Conservation (phyloP, 1,140 invertebrate species). For the Heliconius melpomene region DNA sequence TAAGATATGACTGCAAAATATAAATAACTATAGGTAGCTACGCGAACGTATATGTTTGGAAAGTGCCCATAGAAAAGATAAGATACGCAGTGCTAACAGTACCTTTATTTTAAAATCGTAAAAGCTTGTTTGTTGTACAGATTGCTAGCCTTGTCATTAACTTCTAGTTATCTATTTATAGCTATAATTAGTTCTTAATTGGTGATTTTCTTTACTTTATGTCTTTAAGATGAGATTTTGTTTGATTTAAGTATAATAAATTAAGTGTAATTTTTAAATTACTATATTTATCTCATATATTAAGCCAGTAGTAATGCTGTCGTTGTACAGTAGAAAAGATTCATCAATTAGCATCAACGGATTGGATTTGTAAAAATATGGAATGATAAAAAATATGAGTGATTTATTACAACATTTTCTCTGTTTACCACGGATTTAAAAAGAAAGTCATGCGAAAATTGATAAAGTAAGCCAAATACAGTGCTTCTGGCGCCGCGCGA, state of each 20-base stretch:
- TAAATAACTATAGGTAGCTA: not conserved
- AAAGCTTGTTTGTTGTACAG: conserved; percentile 11
- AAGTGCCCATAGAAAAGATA: not conserved
- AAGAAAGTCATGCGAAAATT: not conserved
- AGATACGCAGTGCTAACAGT: conserved; percentile 1
- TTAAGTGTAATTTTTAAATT: not conserved
- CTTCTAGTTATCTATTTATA: not conserved
- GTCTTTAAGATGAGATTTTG: not conserved
- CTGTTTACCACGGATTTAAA: not conserved
- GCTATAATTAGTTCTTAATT: not conserved
- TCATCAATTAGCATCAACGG: too few relatives aligned
- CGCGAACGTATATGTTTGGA: not conserved
- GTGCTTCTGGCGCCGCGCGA: conserved; percentile 11
- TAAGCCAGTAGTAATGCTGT: not conserved
- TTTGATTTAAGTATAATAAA: too few relatives aligned
- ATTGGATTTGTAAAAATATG: too few relatives aligned
- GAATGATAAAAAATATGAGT: too few relatives aligned
- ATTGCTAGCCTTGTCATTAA: not conserved
- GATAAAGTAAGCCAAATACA: not conserved
- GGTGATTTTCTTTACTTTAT: not conserved
- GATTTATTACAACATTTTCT: too few relatives aligned
- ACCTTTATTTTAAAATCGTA: conserved; percentile 8
- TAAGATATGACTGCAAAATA: too few relatives aligned
- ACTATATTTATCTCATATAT: not conserved
- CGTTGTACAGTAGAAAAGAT: too few relatives aligned